Base-by-base conservation (phyloP, 1,140 invertebrate genomes). In the Ladona fulva region DNA sequence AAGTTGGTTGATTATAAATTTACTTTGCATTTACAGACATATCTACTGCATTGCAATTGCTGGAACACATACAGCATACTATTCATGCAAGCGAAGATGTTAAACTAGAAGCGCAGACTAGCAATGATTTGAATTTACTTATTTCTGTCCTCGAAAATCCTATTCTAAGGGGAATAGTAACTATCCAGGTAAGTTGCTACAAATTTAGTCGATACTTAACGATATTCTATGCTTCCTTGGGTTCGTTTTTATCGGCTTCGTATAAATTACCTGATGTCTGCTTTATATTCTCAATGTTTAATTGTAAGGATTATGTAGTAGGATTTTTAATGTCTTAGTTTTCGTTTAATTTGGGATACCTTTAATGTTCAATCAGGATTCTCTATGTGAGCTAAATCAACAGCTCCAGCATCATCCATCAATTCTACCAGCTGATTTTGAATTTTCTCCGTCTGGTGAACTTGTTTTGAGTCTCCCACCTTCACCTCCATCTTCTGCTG, bases 121-220 rank as follows among this genome's bases (percentile, higher is more conserved):
- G 89, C 83, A 91, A 95, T 82, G 96, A 98, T 83, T 86, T 98
- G 22, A 92, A 93, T 82, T 91, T 94, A 52, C 87, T 98, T 0
- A 92, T 98, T 80, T 92, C 91, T 78, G 89, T 98, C 73, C 84
- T 99, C 78, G 94, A 97, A 81, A 96, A 95, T 88, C 97, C 97
- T 11, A 92, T 98, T 52, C 93, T 99, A 82, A 90, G 92, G 78
- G 94, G 94, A 82, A 94, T 98, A 82, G 91, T 96, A n/a, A 95
- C 93, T 74, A 91, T 98, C 80, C 94, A 90, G 83, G 89, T 89
- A 81, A 83, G 82, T 42, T 66, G 42, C 14, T 75, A 22, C 14
- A n/a, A 66, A 14, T 22, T 22, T 74, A 74, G 73, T 22, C 24
- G 11, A 22, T 1, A 25, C 1, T 5, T 22, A 1, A 74, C 11